These are phyloP conservation scores for Drosophila pandora DNA, from an alignment of 1,140 invertebrate species.

Conservation along the genomic window DNA sequence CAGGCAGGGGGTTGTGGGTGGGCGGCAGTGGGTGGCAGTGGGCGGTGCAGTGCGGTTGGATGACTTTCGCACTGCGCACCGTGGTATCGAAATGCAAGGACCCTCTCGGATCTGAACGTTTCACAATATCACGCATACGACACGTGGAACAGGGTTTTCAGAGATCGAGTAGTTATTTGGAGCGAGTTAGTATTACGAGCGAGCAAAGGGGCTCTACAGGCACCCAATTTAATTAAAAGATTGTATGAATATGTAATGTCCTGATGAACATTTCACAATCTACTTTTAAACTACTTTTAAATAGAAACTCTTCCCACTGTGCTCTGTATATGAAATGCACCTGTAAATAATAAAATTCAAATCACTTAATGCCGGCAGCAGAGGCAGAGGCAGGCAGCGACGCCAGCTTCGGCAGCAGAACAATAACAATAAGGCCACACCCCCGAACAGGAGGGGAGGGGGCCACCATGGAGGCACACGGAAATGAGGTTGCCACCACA, in stretches of 20 bases:
- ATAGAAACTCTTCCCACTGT: conserved; percentile 18
- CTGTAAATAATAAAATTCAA: conserved; percentile 82
- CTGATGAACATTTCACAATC: no score
- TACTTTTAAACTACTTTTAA: no score
- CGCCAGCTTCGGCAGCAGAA: conserved; percentile 47
- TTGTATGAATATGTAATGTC: no score
- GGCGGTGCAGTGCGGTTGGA: conserved; percentile 13
- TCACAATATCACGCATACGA: not conserved
- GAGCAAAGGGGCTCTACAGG: no score
- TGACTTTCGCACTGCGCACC: conserved; percentile 12
- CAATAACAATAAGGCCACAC: conserved; percentile 78
- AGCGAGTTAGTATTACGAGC: not conserved
- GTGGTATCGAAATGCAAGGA: not conserved
- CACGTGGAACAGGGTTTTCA: not conserved
- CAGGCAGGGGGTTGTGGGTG: not conserved
- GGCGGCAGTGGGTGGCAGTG: not conserved
- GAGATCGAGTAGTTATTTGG: not conserved
- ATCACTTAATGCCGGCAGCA: conserved; percentile 72
- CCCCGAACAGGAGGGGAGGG: conserved; percentile 19
- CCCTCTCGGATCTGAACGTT: not conserved
- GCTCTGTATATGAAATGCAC: conserved; percentile 57
- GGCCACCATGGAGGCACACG: conserved; percentile 20
- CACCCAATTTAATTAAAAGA: no score
- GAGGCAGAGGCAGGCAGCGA: conserved; percentile 20
- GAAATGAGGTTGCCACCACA: conserved; percentile 79